A percentile compares a stretch with the other conserved stretches of the same genome.
phyloP scores from a whole-genome alignment of 2,113 vertebrate genomes.

The Cinclus cinclus region DNA sequence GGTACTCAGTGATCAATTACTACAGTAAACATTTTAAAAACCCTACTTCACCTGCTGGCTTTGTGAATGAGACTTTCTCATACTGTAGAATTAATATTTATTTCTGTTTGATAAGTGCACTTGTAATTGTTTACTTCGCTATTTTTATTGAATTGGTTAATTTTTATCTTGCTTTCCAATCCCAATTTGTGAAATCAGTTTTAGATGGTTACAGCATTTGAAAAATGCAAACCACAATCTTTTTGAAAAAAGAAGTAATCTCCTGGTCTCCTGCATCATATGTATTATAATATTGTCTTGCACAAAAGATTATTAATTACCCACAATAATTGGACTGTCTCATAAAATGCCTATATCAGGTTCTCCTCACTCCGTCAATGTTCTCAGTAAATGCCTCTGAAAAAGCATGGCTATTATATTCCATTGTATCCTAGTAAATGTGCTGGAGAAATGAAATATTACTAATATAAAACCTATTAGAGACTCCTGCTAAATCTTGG shows the following conservation, averaged over 20 bases:
- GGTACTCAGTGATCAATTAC: not conserved
- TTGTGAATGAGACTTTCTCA: not conserved
- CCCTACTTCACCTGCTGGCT: not conserved
- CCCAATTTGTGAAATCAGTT: not conserved
- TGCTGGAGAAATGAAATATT: not conserved
- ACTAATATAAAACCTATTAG: constrained; percentile 9
- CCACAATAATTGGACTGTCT: constrained; percentile 10
- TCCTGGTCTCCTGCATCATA: not conserved
- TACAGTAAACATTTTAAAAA: not conserved
- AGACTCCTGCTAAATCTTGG: not conserved
- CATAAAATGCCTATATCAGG: not conserved
- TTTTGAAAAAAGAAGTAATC: not conserved
- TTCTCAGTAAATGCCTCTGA: not conserved
- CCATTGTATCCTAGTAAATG: not conserved
- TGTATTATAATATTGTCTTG: not conserved
- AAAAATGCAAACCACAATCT: not conserved
- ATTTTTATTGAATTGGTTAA: not conserved
- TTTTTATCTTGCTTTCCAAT: not conserved
- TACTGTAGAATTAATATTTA: not conserved
- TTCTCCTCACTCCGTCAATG: not conserved
- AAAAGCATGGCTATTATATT: constrained; percentile 4
- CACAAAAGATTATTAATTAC: constrained; percentile 50
- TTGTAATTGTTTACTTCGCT: not conserved
- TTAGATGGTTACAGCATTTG: not conserved
- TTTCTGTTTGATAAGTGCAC: not conserved